Evolutionary conservation across 2,888 invertebrate genomes (phyloP), one percentile per base, ranked within the genome.

Genomic region (Lasioglossum leucozonium): DNA sequence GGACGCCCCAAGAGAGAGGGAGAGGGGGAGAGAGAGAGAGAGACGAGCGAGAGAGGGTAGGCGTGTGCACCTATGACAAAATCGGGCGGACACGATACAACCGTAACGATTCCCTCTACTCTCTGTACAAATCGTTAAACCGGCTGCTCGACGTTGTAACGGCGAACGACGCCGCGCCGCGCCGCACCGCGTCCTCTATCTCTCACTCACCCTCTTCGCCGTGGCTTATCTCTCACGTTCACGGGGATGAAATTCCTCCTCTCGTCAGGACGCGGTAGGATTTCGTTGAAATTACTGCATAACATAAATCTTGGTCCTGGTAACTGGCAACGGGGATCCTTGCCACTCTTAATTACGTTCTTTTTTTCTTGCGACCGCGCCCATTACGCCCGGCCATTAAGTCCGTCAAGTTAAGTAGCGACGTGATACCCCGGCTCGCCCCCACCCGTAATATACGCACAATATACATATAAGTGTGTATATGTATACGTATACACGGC

Each of bases 331-430:
- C 88, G 79, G 82, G 88, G 83, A 90, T 91, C 89, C 90, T 88
- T 87, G 89, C 90, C 90, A 88, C 92, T 91, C 92, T 93, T 93
- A 93, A 93, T 93, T 93, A 90, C 91, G 85, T 88, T 82, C 84
- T 85, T 88, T 91, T 87, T 93, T 91, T 87, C 87, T 91, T 86
- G 80, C 79, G 85, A 87, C 88, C 86, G 87, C 90, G 79, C 88
- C 90, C 91, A 93, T 93, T 93, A 92, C 89, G 89, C 91, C 85
- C 87, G 89, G 87, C 91, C 92, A 94, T 93, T 94, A 94, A 93
- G 92, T 92, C 89, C 90, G 92, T 91, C 93, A 92, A 93, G 91
- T 92, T 92, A 92, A 94, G 92, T 91, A 93, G 92, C 91, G 90
- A 90, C 92, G 92, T 90, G 92, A 92, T 93, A 92, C 89, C 88